These are phyloP conservation scores for Hemibagrus guttatus DNA, from an alignment of 2,797 vertebrate species.

Conservation along the genomic window DNA sequence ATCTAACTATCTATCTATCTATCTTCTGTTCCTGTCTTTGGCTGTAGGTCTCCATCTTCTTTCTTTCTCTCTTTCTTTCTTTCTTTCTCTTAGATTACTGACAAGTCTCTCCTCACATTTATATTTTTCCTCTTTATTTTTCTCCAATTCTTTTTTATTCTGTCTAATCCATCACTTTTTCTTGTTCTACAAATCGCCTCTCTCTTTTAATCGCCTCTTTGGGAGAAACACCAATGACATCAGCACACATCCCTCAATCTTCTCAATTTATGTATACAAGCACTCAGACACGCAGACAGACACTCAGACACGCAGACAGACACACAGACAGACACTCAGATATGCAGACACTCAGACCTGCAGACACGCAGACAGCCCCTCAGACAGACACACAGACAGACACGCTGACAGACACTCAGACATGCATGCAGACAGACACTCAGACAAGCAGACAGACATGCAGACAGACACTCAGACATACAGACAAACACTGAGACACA, in stretches of 20 bases:
- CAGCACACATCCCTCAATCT: not conserved
- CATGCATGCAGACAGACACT: not conserved
- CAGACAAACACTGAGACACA: not conserved
- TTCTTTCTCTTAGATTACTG: too few relatives aligned
- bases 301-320: not conserved
- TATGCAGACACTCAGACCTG: not conserved
- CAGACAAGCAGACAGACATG: slow-evolving; percentile 3
- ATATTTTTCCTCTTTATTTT: not conserved
- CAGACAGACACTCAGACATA: not conserved
- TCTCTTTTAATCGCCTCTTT: not conserved
- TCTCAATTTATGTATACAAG: not conserved
- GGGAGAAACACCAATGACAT: not conserved
- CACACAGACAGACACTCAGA: too few relatives aligned
- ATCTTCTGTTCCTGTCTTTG: not conserved
- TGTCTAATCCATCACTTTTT: not conserved
- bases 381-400: not conserved
- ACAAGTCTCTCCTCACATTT: too few relatives aligned
- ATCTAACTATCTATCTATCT: not conserved
- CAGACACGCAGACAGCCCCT: not conserved
- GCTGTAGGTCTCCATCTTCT: not conserved
- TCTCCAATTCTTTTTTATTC: not conserved
- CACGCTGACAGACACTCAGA: not conserved
- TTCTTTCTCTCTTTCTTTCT: not conserved
- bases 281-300: not conserved
- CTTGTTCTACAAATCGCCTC: not conserved